These are phyloP conservation scores for Pinna nobilis DNA, from an alignment of 1,140 invertebrate genomes.

Conservation along the genomic window DNA sequence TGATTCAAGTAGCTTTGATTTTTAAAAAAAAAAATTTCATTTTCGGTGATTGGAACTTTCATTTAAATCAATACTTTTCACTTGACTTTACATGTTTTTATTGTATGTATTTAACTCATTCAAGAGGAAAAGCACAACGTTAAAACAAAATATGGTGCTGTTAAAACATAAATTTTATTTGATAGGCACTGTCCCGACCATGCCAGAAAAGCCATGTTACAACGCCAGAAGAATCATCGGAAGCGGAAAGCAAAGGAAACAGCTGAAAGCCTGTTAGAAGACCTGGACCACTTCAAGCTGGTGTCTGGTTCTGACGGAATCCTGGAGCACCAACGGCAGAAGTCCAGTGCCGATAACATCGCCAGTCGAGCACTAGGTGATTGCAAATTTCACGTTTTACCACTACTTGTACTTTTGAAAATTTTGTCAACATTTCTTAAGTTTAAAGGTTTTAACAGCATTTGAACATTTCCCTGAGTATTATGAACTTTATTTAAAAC, in stretches of 20 bases:
- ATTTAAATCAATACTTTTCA: not conserved
- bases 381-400: no score
- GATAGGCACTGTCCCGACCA: constrained; percentile 82
- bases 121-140: not conserved
- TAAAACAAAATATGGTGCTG: no score
- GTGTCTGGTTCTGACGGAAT: constrained; percentile 10
- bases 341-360: constrained; percentile 47
- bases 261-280: constrained; percentile 78
- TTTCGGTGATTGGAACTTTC: no score
- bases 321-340: constrained; percentile 6
- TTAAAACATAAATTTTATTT: no score
- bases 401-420: not conserved
- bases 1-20: no score
- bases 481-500: no score
- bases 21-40: no score
- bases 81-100: not conserved
- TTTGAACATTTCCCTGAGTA: not conserved
- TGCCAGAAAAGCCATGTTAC: constrained; percentile 78
- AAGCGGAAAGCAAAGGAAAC: constrained; percentile 78
- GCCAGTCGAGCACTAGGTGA: constrained; percentile 63
- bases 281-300: constrained; percentile 69
- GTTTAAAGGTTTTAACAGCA: not conserved
- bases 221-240: constrained; percentile 77
- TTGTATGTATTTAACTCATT: not conserved
- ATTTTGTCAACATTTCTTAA: not conserved